phyloP scores from a whole-genome alignment of 2,113 vertebrate genomes.

The Thunnus thynnus region DNA sequence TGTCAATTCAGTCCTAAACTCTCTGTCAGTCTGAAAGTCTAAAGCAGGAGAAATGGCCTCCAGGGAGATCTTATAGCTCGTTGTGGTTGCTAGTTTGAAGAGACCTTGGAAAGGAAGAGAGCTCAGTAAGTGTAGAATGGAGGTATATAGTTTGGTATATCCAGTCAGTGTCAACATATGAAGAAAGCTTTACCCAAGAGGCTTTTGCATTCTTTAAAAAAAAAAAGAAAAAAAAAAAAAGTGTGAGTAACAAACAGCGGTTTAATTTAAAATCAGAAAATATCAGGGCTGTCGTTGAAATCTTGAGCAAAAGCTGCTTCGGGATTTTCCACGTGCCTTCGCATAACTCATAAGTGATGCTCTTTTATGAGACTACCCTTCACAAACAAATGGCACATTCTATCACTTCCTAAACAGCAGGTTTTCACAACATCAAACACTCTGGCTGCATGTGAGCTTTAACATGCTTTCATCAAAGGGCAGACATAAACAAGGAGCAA shows the following conservation, averaged over 20 bases:
- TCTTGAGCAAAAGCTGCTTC: neutral
- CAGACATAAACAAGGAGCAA: slow-evolving; percentile 27
- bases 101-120: slow-evolving; percentile 5
- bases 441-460: slow-evolving; percentile 19
- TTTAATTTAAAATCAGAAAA: slow-evolving; percentile 9
- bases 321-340: neutral
- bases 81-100: slow-evolving; percentile 26
- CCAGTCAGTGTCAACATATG: neutral
- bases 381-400: slow-evolving; percentile 26
- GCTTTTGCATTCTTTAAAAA: neutral
- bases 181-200: slow-evolving; percentile 15
- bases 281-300: neutral
- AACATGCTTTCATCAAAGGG: slow-evolving; percentile 45
- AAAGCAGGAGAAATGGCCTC: slow-evolving; percentile 24
- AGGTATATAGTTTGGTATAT: slow-evolving; percentile 7
- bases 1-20: slow-evolving; percentile 64
- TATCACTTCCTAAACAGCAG: slow-evolving; percentile 14
- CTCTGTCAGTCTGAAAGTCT: slow-evolving; percentile 24
- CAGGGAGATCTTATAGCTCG: slow-evolving; percentile 28
- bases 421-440: slow-evolving; percentile 35
- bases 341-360: slow-evolving; percentile 33
- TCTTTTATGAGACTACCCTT: slow-evolving; percentile 33
- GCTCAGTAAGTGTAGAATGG: slow-evolving; percentile 23
- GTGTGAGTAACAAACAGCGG: neutral
- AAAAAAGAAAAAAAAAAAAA: neutral